Conservation (phyloP, 2,113 vertebrate genomes). For the Myiopsitta monachus region DNA sequence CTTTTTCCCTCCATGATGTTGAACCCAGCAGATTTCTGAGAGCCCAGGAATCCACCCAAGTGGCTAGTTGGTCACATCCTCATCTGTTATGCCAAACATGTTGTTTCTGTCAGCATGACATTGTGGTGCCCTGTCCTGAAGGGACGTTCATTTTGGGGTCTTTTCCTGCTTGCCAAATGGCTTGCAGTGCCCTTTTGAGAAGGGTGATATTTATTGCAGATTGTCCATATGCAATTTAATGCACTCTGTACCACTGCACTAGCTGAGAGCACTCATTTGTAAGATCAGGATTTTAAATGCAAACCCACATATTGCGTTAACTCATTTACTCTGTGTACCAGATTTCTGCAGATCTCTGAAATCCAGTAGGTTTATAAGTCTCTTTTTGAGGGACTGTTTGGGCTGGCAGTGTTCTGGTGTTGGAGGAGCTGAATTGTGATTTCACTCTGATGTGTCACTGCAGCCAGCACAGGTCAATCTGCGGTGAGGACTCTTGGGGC, state of each 20-base stretch:
- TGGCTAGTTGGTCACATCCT: not conserved
- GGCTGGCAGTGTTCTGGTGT: not conserved
- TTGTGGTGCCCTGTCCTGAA: not conserved
- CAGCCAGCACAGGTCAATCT: accelerated
- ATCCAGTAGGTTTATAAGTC: not conserved
- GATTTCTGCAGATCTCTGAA: not conserved
- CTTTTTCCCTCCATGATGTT: accelerated
- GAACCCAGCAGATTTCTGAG: not conserved
- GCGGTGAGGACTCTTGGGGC: accelerated
- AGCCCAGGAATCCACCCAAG: not conserved
- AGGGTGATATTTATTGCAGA: not conserved
- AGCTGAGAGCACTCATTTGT: not conserved
- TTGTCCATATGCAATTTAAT: not conserved
- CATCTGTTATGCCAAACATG: not conserved
- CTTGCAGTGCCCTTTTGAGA: not conserved
- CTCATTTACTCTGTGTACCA: not conserved
- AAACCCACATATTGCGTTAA: not conserved
- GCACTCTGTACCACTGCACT: not conserved
- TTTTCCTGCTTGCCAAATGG: not conserved
- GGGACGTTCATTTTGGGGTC: not conserved
- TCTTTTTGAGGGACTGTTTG: not conserved
- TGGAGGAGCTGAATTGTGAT: not conserved
- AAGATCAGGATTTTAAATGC: not conserved
- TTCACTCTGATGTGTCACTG: not conserved
- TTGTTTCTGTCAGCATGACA: accelerated